These are phyloP conservation scores for Drosophila repleta DNA, from an alignment of 1,140 invertebrate species.

Conservation along the genomic window DNA sequence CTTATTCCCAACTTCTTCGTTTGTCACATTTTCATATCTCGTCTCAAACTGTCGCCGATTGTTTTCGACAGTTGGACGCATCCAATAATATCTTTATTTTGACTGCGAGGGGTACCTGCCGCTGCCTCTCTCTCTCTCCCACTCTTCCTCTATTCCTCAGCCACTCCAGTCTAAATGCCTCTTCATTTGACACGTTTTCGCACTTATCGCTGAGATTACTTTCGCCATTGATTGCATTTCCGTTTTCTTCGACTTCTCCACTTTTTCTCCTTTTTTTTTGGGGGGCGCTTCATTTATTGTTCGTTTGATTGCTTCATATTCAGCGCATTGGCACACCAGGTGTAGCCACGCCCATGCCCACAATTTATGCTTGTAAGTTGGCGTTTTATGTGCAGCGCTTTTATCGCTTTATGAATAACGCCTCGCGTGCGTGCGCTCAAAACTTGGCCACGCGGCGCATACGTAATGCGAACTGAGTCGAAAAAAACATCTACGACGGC, in stretches of 20 bases:
- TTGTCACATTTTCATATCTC: conserved; percentile 69
- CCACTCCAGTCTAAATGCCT: conserved; percentile 3
- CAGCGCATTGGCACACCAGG: conserved; percentile 16
- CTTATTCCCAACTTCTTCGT: conserved; percentile 51
- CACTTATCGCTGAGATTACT: conserved; percentile 80
- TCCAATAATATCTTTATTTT: conserved; percentile 56
- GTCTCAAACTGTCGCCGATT: conserved; percentile 65
- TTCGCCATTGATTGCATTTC: conserved; percentile 78
- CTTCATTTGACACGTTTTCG: conserved; percentile 74
- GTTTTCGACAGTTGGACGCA: conserved; percentile 60
- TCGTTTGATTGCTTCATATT: conserved; percentile 77
- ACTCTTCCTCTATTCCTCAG: not conserved
- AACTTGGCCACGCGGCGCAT: conserved; percentile 56
- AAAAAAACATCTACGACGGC: conserved; percentile 6
- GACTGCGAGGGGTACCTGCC: conserved; percentile 22
- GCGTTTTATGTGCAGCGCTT: conserved; percentile 62
- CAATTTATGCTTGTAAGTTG: conserved; percentile 65
- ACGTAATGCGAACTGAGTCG: conserved; percentile 48
- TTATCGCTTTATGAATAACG: conserved; percentile 79
- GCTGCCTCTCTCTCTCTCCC: too few species aligned
- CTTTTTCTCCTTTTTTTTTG: conserved; percentile 10
- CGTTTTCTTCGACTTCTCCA: conserved; percentile 15
- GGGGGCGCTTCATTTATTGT: conserved; percentile 58
- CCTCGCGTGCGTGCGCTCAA: conserved; percentile 59
- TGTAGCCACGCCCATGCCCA: conserved; percentile 12